Evolutionary conservation across 2,113 vertebrate species (phyloP).

Genomic region (Athene cunicularia): DNA sequence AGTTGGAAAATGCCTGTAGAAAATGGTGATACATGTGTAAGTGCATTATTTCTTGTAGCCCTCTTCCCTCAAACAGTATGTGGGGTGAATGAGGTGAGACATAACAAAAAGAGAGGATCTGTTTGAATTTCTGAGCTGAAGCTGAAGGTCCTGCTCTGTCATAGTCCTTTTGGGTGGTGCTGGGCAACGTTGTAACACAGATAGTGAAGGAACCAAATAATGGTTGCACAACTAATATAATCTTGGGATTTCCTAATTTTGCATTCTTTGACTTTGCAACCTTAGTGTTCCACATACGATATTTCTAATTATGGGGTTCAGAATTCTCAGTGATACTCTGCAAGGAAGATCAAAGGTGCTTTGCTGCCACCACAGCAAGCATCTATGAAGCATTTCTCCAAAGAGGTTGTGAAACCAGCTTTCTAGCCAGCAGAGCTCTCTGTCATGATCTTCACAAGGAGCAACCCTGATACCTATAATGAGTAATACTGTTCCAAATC

Average conservation of each 20-base stretch:
- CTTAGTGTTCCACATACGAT: background rate
- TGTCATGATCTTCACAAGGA: background rate
- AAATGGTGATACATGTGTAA: background rate
- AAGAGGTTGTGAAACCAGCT: constrained; percentile 17
- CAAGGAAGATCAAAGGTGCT: constrained; percentile 43
- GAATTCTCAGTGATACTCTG: constrained; percentile 19
- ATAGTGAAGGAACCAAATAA: background rate
- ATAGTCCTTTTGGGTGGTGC: background rate
- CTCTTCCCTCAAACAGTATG: background rate
- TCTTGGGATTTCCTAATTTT: background rate
- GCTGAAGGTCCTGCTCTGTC: background rate
- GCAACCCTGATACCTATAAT: background rate
- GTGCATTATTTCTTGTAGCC: background rate
- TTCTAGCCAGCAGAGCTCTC: background rate
- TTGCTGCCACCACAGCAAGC: background rate
- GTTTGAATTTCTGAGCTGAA: background rate
- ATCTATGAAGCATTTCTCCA: constrained; percentile 1
- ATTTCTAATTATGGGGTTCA: constrained; percentile 50
- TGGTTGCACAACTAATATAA: background rate
- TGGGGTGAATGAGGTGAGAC: background rate
- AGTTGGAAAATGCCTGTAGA: background rate
- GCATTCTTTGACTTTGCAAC: background rate
- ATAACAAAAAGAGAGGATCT: background rate
- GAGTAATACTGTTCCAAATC: background rate
- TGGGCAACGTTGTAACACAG: background rate